Base-by-base conservation (phyloP, 2,888 invertebrate species). In the Craniophora ligustri region DNA sequence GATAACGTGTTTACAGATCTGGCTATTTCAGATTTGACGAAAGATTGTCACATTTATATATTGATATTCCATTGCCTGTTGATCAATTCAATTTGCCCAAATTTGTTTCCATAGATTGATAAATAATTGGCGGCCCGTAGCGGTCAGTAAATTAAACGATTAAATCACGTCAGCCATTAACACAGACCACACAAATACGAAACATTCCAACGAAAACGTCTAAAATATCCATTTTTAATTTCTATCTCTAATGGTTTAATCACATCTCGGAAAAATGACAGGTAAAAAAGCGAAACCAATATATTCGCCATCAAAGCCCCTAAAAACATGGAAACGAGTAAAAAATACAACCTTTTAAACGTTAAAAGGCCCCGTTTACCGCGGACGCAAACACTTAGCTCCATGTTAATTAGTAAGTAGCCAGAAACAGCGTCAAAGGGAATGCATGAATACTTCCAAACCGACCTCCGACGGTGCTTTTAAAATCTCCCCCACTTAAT, bases 371-470 rank as follows among this genome's bases (percentile, higher is more conserved):
- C 58, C 87, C 92, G 93, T 91, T 93, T 92, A 93, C 88, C 88
- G 91, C 86, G 91, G 91, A 92, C 92, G 89, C 91, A 92, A 92
- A 93, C 93, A 93, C 92, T 93, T 93, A 92, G 87, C 88, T 86
- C 81, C 86, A 83, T 85, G 86, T 92, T 93, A 93, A 93, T 93
- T 93, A 92, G 86, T 92, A 93, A 92, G 92, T 92, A 92, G 92
- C 90, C 79, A 82, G 83, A 82, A 84, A 87, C 91, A 85, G 78
- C 88, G 89, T 92, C 92, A 94, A 94, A 93, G 93, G 88, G 94
- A 94, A 93, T 93, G 91, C 88, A 89, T 92, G 93, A 93, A 91
- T 92, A 92, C 92, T 92, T 90, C 79, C 81, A 81, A 86, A 85
- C 85, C 87, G 80, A 87, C 87, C 88, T 87, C 87, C 81, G 79